Evolutionary conservation across 2,113 vertebrate species (phyloP), one percentile per base, ranked within the genome.

Genomic region (Perca fluviatilis): DNA sequence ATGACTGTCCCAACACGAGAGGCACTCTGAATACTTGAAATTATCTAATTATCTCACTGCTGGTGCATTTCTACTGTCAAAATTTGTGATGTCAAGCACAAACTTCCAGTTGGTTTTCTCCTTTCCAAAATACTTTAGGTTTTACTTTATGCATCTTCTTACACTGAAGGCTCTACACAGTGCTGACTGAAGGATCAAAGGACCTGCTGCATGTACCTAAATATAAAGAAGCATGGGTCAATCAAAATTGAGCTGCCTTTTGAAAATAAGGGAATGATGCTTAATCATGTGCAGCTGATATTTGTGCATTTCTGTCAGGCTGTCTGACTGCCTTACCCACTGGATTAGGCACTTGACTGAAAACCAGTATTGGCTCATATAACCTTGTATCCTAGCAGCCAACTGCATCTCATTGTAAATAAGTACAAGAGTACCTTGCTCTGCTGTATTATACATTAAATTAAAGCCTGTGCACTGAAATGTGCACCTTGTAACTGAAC

Each of bases 221-320:
- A 85, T 81, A 84, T 88, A 91, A 91, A 87, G 60, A 72, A 50
- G 51, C 64, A 65, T 71, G 46, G 90, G 88, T 87, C 71, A 87
- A 80, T 86, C 74, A 87, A 69, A 85, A 70, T 15, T 75, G 67
- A 88, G 78, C 81, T 83, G 81, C 74, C 80, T 82, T 81, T 86
- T 87, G 64, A 86, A 87, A 89, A 71, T 80, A 77, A 75, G 60
- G 12, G 76, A 72, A 83, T 83, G 64, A 86, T 80, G 69, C 50
- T 80, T 75, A 60, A 63, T 77, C 51, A 66, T 69, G 77, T 72
- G 75, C 54, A n/a, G 77, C 72, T 88, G 66, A 82, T 54, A 9
- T 72, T 80, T 80, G 78, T 83, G 68, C 64, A 61, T 79, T 82
- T 58, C 61, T 79, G 77, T 82, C 81, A 67, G 68, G 69, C 69